Conservation (phyloP, 2,797 vertebrate species). For the Typhlichthys eigenmanni region DNA sequence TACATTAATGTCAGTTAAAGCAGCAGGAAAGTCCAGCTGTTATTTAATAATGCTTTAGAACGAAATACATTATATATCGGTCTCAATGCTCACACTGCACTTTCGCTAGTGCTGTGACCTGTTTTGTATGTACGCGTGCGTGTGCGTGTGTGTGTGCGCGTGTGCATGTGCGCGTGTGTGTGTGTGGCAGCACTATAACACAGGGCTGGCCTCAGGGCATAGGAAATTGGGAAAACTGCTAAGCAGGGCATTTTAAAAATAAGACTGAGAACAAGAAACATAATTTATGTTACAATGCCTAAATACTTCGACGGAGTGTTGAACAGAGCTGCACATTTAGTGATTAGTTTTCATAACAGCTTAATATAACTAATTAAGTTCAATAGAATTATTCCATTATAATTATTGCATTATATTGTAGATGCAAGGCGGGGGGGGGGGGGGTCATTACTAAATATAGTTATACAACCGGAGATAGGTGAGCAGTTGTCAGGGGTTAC, state of each 20-base stretch:
- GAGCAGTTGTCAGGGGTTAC: no score
- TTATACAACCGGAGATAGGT: no score
- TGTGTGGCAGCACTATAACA: neutral
- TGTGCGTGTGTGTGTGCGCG: neutral
- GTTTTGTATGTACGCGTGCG: neutral
- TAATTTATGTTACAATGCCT: neutral
- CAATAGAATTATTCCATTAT: no score
- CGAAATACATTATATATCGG: neutral
- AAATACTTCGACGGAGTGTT: neutral
- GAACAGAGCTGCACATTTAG: no score
- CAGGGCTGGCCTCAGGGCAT: constrained; percentile 5
- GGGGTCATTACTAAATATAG: no score
- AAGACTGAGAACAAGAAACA: neutral
- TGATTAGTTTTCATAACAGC: no score
- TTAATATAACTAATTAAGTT: no score
- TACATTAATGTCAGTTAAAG: neutral
- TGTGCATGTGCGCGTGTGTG: neutral
- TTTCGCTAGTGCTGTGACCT: neutral
- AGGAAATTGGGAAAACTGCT: neutral
- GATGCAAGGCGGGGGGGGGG: no score
- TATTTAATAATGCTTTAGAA: neutral
- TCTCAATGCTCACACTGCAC: neutral
- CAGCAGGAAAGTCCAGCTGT: neutral
- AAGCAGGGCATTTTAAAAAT: neutral
- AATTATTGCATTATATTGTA: no score